Conservation (phyloP, 2,113 vertebrate species). For the Myotis brandtii region DNA sequence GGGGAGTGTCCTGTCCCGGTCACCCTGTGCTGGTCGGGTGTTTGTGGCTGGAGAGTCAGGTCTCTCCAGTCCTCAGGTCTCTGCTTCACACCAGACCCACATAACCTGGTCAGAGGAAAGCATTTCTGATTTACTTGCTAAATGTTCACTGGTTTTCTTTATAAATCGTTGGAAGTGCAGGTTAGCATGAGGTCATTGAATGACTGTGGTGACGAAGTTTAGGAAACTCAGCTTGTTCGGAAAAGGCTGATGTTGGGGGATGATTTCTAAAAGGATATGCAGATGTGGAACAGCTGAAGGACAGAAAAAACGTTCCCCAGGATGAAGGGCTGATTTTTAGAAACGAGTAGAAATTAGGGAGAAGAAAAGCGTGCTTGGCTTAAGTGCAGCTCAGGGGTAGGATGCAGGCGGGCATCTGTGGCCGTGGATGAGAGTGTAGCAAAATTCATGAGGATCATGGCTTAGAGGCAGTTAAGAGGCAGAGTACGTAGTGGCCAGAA, state of each 20-base stretch:
- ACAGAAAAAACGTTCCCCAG: neutral
- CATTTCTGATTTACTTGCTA: neutral
- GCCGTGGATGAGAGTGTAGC: rapidly evolving
- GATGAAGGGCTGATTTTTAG: neutral
- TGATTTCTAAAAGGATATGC: neutral
- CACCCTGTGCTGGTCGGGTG: neutral
- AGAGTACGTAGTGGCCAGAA: rapidly evolving
- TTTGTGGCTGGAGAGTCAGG: neutral
- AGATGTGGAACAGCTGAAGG: neutral
- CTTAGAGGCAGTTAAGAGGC: neutral
- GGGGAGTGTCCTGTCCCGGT: neutral
- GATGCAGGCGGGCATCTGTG: neutral
- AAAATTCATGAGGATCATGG: rapidly evolving
- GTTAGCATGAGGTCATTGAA: neutral
- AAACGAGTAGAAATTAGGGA: neutral
- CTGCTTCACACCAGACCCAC: neutral
- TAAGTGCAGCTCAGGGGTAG: neutral
- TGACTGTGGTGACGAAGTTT: no score
- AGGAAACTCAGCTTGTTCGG: neutral
- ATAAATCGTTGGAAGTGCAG: neutral
- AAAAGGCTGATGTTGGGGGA: neutral
- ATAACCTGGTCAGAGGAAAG: neutral
- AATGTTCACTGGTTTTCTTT: neutral
- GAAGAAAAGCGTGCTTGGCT: neutral
- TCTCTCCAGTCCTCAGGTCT: neutral